Evolutionary conservation across 2,888 invertebrate species (phyloP).

Genomic region (Drosophila cyrtoloma): DNA sequence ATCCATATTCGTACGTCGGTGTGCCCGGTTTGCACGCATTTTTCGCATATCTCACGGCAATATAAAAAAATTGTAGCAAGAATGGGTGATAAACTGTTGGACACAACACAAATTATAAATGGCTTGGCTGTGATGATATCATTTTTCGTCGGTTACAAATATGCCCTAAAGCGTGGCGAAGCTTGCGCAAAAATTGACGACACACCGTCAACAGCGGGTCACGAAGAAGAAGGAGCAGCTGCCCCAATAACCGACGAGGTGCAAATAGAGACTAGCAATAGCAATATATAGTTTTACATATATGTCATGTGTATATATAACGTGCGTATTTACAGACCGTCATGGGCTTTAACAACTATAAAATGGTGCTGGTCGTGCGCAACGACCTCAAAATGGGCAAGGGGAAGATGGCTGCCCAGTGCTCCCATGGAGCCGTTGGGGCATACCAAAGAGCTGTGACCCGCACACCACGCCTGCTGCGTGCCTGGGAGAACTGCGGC

Average conservation of each 20-base stretch:
- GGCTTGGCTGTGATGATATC: constrained; percentile 85
- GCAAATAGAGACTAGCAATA: constrained; percentile 12
- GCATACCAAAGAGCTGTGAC: constrained; percentile 91
- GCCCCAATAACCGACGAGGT: constrained; percentile 64
- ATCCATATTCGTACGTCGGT: constrained; percentile 28
- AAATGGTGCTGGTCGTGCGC: constrained; percentile 94
- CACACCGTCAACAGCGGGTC: constrained; percentile 23
- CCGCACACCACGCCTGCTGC: constrained; percentile 87
- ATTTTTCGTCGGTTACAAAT: constrained; percentile 85
- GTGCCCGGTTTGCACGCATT: constrained; percentile 36
- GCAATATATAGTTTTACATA: not conserved
- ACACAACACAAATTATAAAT: constrained; percentile 84
- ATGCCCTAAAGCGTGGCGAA: constrained; percentile 82
- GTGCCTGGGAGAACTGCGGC: constrained; percentile 88
- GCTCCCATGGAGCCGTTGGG: constrained; percentile 96
- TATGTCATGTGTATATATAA: not conserved
- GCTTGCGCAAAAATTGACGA: constrained; percentile 63
- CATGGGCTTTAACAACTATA: constrained; percentile 87
- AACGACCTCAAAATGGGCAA: constrained; percentile 97
- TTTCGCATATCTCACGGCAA: constrained; percentile 9
- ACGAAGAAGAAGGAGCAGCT: constrained; percentile 36
- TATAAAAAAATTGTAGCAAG: constrained; percentile 17
- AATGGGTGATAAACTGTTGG: constrained; percentile 83
- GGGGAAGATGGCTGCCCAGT: constrained; percentile 97
- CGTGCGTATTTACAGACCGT: constrained; percentile 50